phyloP scores from a whole-genome alignment of 2,888 invertebrate species.

The Agrochola litura region DNA sequence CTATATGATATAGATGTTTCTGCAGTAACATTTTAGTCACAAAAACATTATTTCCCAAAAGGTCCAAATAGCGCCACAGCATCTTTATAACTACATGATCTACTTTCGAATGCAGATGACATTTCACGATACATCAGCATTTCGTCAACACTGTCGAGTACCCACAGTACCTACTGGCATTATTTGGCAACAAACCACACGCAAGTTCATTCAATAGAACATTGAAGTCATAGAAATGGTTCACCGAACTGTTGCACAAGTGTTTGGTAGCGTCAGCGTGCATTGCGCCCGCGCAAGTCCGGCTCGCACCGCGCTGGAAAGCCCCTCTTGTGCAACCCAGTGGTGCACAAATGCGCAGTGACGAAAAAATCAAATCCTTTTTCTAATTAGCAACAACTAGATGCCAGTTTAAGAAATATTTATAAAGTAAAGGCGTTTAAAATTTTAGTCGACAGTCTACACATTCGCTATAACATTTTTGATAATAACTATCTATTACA shows the following conservation, averaged over 20 bases:
- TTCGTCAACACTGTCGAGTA: constrained; percentile 13
- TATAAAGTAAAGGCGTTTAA: background rate
- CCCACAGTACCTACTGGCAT: constrained; percentile 26
- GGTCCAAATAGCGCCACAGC: background rate
- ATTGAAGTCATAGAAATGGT: constrained; percentile 72
- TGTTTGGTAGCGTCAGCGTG: constrained; percentile 59
- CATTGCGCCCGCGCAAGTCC: constrained; percentile 77
- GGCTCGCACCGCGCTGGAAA: constrained; percentile 80
- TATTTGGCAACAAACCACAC: constrained; percentile 60
- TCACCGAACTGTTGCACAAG: constrained; percentile 89
- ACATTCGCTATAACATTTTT: background rate
- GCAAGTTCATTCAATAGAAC: constrained; percentile 65
- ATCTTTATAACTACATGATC: constrained; percentile 14
- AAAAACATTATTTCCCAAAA: background rate
- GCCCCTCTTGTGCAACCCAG: constrained; percentile 85
- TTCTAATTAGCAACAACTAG: constrained; percentile 44
- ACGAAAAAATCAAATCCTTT: constrained; percentile 56
- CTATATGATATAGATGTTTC: no score
- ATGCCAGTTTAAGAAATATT: background rate
- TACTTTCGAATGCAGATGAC: constrained; percentile 50
- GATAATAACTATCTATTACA: constrained; percentile 4
- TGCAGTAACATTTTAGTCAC: background rate
- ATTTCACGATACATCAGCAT: constrained; percentile 40
- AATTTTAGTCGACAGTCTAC: background rate
- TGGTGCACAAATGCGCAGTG: constrained; percentile 55